A percentile compares a stretch with the other conserved stretches of the same genome.
phyloP scores from a whole-genome alignment of 2,113 vertebrate genomes.

The Puntigrus tetrazona region DNA sequence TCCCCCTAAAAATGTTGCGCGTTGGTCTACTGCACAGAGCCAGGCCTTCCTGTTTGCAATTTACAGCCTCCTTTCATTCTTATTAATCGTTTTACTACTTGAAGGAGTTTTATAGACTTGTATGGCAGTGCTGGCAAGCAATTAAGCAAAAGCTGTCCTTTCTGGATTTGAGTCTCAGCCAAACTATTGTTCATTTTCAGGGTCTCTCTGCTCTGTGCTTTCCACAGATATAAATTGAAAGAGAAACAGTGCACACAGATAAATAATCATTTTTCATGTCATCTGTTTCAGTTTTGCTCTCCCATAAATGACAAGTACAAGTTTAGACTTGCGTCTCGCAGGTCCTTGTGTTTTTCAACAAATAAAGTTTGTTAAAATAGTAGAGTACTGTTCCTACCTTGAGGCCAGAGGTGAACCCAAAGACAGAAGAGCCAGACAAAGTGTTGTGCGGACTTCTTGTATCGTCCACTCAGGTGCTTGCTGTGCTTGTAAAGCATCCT shows the following conservation, averaged over 20 bases:
- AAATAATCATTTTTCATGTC: background rate
- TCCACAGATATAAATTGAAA: background rate
- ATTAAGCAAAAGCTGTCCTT: conserved; percentile 16
- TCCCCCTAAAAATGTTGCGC: background rate
- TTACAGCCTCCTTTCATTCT: background rate
- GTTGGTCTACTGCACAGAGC: background rate
- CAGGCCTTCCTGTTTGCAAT: background rate
- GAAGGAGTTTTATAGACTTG: conserved; percentile 25
- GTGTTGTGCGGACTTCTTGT: conserved; percentile 15
- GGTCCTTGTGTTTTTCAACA: background rate
- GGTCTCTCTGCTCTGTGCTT: background rate
- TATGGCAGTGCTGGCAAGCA: background rate
- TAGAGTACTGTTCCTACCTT: conserved; percentile 39
- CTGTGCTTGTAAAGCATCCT: conserved; percentile 50
- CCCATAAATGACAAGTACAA: background rate
- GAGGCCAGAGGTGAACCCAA: conserved; percentile 37
- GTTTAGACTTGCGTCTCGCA: background rate
- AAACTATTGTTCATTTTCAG: conserved; percentile 9
- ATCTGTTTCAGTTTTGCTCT: background rate
- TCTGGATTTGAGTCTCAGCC: background rate
- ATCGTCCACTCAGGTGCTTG: conserved; percentile 12
- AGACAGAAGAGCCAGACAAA: conserved; percentile 25
- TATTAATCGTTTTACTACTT: conserved; percentile 27
- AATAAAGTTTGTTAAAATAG: background rate
- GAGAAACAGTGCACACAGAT: background rate